phyloP scores from a whole-genome alignment of 2,797 vertebrate genomes.

The Microtus agrestis region DNA sequence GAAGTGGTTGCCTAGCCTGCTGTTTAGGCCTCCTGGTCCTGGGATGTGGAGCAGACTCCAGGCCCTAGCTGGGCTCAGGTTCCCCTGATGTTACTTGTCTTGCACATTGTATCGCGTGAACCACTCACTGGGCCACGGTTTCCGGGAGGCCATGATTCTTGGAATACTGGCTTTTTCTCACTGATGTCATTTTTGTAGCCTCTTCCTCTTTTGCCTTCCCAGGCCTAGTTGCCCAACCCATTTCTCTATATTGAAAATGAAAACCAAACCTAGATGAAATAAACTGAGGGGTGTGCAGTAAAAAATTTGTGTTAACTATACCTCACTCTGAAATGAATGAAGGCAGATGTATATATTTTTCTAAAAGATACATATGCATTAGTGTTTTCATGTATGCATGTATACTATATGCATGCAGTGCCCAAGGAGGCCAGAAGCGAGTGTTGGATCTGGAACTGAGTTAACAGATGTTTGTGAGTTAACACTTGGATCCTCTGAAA shows the following conservation, averaged over 20 bases:
- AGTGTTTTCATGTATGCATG: not conserved
- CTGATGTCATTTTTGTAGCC: not conserved
- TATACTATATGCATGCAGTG: not conserved
- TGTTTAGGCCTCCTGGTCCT: not conserved
- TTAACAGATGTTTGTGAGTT: not conserved
- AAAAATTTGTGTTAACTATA: not conserved
- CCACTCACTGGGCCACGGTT: rapidly evolving
- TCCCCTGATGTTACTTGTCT: not conserved
- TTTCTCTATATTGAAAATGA: not conserved
- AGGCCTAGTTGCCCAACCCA: not conserved
- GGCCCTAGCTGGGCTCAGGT: rapidly evolving
- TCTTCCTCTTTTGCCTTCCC: not conserved
- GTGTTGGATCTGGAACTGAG: not conserved
- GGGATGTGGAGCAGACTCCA: not conserved
- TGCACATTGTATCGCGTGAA: not conserved
- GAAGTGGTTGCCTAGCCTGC: no score
- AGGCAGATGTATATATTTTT: not conserved
- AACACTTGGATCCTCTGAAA: not conserved
- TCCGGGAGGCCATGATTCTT: not conserved
- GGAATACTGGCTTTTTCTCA: not conserved
- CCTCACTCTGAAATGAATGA: not conserved
- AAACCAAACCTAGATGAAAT: not conserved
- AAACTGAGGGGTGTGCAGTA: no score
- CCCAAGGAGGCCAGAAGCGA: not conserved
- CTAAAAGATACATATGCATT: not conserved